These are phyloP conservation scores for Epizoanthus rinbou DNA, from an alignment of 92 coral and sea anemone species.

Conservation along the genomic window DNA sequence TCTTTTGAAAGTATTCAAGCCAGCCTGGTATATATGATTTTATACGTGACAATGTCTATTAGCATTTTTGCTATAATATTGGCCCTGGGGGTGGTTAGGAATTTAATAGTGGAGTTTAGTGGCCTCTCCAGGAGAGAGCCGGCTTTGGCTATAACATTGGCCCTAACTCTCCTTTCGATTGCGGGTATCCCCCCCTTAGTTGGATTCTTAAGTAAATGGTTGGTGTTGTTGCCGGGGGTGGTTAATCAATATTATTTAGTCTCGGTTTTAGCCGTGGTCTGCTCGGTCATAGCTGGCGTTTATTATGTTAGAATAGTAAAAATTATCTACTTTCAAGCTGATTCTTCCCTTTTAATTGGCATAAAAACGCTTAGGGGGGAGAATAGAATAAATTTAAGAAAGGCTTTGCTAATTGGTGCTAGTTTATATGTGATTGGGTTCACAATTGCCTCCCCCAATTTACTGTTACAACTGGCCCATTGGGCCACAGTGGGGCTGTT, in stretches of 20 bases:
- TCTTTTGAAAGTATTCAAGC: conserved; percentile 84
- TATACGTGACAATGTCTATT: conserved; percentile 74
- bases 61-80: conserved; percentile 74
- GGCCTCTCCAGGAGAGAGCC: conserved; percentile 79
- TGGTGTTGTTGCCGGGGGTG: conserved; percentile 73
- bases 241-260: conserved; percentile 64
- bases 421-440: conserved; percentile 72
- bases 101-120: conserved; percentile 77
- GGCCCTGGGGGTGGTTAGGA: conserved; percentile 69
- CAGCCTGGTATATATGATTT: conserved; percentile 74
- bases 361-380: conserved; percentile 63
- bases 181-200: conserved; percentile 88
- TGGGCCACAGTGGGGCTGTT: conserved; percentile 73
- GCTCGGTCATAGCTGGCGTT: conserved; percentile 84
- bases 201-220: conserved; percentile 86
- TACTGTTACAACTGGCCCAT: conserved; percentile 66
- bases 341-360: conserved; percentile 61
- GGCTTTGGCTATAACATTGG: conserved; percentile 73
- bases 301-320: conserved; percentile 86
- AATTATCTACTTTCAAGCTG: conserved; percentile 76
- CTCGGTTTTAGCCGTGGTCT: conserved; percentile 76
- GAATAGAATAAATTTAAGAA: conserved; percentile 72
- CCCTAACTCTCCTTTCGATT: conserved; percentile 73
- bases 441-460: conserved; percentile 66
- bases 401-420: conserved; percentile 74